Evolutionary conservation across 2,113 vertebrate species (phyloP), one percentile per base, ranked within the genome.

Genomic region (Pterophyllum scalare): DNA sequence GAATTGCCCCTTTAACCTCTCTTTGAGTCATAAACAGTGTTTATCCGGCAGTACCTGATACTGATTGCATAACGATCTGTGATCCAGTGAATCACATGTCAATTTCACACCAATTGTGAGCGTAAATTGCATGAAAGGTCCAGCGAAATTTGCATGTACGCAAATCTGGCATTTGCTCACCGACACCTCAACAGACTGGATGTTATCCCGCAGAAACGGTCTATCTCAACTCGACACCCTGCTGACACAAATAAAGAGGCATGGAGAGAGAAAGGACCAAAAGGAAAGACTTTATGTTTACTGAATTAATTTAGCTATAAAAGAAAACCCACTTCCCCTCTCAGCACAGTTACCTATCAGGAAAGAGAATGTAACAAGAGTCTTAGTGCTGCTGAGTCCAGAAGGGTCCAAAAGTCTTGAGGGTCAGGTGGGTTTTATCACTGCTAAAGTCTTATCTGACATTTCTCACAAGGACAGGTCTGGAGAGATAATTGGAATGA

Each of bases 401-500:
- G 83, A 64, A 79, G 76, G 83, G 85, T 88, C 90, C 83, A 90
- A 80, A 90, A 89, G 76, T 91, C 88, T 59, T 78, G 49, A 61
- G 86, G 84, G 85, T 90, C 89, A 91, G 84, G 80, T 84, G 80
- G 78, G 79, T 87, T 90, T 92, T 91, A 90, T 92, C 87, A 80
- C 58, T 19, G 60, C 59, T 75, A 80, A 87, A 78, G 89, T 90
- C 83, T 91, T 92, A 93, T 92, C 92, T 88, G 91, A 89, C 88
- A 89, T 88, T 89, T 88, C 87, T 93, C 80, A 88, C 79, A 60
- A 78, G 88, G 74, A 90, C 75, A 75, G 59, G 85, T 77, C 81
- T 59, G 40, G 62, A 60, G 84, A 79, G 82, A 92, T 92, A 93
- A 91, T 93, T 92, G 90, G 88, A 92, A 90, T 87, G 59, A 80